These are phyloP conservation scores for Nesidiocoris tenuis DNA, from an alignment of 2,888 invertebrate species.

Conservation along the genomic window DNA sequence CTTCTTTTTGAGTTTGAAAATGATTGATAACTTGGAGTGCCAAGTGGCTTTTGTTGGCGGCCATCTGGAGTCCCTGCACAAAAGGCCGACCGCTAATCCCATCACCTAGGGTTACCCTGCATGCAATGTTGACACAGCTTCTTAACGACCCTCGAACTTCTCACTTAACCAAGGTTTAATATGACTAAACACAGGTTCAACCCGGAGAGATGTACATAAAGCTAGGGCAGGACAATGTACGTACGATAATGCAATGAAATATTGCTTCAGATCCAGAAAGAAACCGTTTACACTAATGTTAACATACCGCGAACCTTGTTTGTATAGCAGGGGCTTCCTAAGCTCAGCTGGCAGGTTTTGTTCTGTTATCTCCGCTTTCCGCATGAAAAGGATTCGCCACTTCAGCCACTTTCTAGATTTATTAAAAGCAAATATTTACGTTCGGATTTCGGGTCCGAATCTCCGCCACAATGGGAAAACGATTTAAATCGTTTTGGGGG, in stretches of 20 bases:
- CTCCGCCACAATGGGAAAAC: background rate
- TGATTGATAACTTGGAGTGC: slow-evolving; percentile 40
- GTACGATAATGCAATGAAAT: background rate
- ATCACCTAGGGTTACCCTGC: background rate
- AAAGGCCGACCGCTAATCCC: slow-evolving; percentile 35
- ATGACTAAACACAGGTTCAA: slow-evolving; percentile 21
- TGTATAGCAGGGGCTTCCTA: background rate
- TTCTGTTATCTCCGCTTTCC: background rate
- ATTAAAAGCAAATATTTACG: background rate
- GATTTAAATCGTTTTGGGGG: background rate
- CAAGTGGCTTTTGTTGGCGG: slow-evolving; percentile 26
- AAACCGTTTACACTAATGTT: background rate
- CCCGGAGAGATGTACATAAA: background rate
- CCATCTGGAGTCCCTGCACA: slow-evolving; percentile 6
- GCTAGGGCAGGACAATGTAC: background rate
- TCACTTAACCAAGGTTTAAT: slow-evolving; percentile 36
- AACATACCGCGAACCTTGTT: background rate
- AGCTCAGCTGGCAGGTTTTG: background rate
- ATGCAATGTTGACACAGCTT: slow-evolving; percentile 47
- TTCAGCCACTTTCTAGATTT: background rate
- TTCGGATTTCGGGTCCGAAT: background rate
- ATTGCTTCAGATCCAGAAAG: background rate
- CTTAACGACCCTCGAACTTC: slow-evolving; percentile 44
- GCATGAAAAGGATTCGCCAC: background rate
- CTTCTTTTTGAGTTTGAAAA: slow-evolving; percentile 7